A percentile compares a stretch with the other conserved stretches of the same genome.
These are phyloP conservation scores for Neopelma chrysocephalum DNA, from an alignment of 2,797 vertebrate genomes.

Conservation along the genomic window DNA sequence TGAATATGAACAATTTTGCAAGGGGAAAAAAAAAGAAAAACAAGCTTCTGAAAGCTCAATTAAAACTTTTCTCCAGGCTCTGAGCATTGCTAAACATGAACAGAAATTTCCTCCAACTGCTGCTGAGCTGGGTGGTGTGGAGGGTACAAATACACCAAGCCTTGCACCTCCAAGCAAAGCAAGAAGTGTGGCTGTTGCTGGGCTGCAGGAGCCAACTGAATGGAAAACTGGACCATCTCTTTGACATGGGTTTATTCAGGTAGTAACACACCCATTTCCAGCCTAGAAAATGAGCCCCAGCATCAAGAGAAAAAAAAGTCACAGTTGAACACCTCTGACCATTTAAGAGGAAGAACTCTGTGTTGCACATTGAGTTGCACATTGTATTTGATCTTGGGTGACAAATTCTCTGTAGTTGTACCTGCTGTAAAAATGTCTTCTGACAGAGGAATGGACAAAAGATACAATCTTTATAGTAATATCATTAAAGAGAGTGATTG, in stretches of 20 bases:
- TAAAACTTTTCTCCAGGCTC: slow-evolving; percentile 40
- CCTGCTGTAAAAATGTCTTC: neutral
- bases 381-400: neutral
- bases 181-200: neutral
- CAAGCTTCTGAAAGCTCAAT: neutral
- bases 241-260: neutral
- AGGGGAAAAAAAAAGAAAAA: neutral
- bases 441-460: neutral
- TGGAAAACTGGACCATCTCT: neutral
- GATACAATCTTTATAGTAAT: neutral
- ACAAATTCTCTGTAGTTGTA: neutral
- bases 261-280: neutral
- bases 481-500: slow-evolving; percentile 10
- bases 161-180: neutral
- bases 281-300: neutral
- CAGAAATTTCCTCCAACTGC: neutral
- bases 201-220: neutral
- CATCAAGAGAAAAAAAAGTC: neutral
- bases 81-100: neutral
- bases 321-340: neutral
- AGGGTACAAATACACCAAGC: neutral
- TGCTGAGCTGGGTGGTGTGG: neutral
- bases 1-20: neutral
- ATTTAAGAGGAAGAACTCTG: neutral
- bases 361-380: neutral